Evolutionary conservation across 23 tunicate species (phyloP), one percentile per base, ranked within the genome.

Genomic region (Diplosoma virens): DNA sequence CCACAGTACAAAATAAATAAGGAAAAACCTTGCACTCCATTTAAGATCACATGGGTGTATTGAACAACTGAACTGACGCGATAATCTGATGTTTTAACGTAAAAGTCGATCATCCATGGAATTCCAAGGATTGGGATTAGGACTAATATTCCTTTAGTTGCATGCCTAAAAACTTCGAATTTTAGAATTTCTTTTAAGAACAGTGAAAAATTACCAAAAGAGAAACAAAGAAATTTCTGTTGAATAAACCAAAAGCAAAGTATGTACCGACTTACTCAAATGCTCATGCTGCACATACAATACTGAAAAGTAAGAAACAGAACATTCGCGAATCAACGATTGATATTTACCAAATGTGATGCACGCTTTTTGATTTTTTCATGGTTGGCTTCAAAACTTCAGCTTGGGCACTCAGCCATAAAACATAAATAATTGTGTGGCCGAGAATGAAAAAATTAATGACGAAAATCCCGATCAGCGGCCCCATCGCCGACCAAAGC

Each of bases 401-500:
- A 4, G 96, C 45, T 77, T 89, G 76, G 6, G 81, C 33, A 37
- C 77, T 89, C 17, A 89, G 80, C 71, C 78, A 36, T 77, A 86
- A 59, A 9, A 89, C 80, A 65, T 82, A 82, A 0, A 65, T 66
- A 2, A 89, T 81, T 1, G 88, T 89, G 81, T 82, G 96, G 30
- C 77, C 55, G 1, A 89, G 86, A 47, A 89, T 82, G 33, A 82
- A 78, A 20, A 89, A 30, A 52, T 89, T 89, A 33, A 81, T 68
- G 1, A 65, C 71, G 45, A 89, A 89, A 7, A 89, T 89, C 3
- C 37, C 54, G 2, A 89, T 34, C 0, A 89, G 77, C 0, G 96
- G 96, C 11, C 86, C 96, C 0, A 76, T 60, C 25, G 74, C 88
- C 16, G 96, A 61, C 96, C 96, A 89, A 1, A 89, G 82, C 96